Evolutionary conservation across 1,140 invertebrate genomes (phyloP).

Genomic region (Brachionus angularis): DNA sequence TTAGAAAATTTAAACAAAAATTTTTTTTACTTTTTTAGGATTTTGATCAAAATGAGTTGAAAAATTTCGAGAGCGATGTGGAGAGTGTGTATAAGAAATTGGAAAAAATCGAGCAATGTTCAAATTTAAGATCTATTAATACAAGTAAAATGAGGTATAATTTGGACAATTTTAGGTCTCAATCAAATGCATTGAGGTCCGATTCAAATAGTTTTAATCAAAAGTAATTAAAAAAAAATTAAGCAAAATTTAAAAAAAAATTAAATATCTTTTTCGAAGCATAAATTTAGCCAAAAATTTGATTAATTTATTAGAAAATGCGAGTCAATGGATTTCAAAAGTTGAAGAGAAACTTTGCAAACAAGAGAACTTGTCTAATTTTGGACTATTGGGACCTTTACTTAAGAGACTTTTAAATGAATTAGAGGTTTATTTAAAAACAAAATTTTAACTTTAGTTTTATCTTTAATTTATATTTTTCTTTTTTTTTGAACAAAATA

Average conservation of each 20-base stretch:
- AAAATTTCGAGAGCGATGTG: conserved; percentile 11
- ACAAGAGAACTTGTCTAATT: conserved; percentile 7
- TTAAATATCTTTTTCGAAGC: background rate
- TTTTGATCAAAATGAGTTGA: conserved; percentile 22
- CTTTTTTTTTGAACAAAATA: no score
- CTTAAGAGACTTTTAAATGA: background rate
- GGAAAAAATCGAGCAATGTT: conserved; percentile 15
- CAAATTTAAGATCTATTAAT: background rate
- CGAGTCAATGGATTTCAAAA: background rate
- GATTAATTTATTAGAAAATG: conserved; percentile 5
- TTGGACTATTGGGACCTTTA: background rate
- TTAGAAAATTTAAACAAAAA: conserved; percentile 28
- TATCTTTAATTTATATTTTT: background rate
- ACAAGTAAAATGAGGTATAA: background rate
- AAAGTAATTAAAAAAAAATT: conserved; percentile 20
- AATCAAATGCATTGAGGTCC: background rate
- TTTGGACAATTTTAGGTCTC: background rate
- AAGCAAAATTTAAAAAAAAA: background rate
- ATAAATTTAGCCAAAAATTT: conserved; percentile 32
- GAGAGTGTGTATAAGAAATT: conserved; percentile 11
- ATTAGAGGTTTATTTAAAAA: background rate
- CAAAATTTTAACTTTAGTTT: background rate
- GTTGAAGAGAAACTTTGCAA: conserved; percentile 7
- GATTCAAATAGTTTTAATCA: background rate
- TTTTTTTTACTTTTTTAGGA: conserved; percentile 8